phyloP scores from a whole-genome alignment of 1,140 invertebrate genomes.

The Mesaphorura yosii region DNA sequence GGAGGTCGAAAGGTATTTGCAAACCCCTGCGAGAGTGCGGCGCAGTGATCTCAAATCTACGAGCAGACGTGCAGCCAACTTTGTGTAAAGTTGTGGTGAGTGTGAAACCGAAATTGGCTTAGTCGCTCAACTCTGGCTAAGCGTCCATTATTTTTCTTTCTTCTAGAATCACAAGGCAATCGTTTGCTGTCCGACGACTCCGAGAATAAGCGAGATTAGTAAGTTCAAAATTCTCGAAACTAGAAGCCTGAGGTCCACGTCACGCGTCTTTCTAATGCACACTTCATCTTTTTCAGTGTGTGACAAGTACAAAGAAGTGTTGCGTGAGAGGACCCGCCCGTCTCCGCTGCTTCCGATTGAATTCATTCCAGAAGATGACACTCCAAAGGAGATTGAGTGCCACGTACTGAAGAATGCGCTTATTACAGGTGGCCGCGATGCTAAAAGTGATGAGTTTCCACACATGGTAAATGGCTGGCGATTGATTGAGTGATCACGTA shows the following conservation, averaged over 20 bases:
- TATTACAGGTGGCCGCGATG: constrained; percentile 8
- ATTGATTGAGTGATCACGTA: constrained; percentile 3
- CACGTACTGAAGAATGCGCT: background rate
- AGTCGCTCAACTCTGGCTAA: background rate
- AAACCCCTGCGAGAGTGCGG: constrained; percentile 12
- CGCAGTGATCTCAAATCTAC: constrained; percentile 10
- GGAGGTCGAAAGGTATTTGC: background rate
- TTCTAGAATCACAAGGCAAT: constrained; percentile 7
- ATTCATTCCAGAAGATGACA: background rate
- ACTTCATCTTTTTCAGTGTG: constrained; percentile 18
- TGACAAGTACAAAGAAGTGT: constrained; percentile 6
- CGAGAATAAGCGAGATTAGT: constrained; percentile 24
- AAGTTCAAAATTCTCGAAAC: background rate
- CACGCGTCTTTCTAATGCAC: too few species aligned
- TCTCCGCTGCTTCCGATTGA: background rate
- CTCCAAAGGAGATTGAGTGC: background rate
- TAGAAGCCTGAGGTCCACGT: background rate
- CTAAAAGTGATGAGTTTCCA: constrained; percentile 12
- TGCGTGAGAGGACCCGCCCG: background rate
- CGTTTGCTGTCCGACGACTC: constrained; percentile 19
- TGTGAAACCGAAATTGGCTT: background rate
- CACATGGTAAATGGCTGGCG: constrained; percentile 9
- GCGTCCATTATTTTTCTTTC: background rate
- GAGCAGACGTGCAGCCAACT: constrained; percentile 13
- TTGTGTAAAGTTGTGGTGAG: too few species aligned